Conservation (phyloP, 2,888 invertebrate genomes). For the Rapana venosa region DNA sequence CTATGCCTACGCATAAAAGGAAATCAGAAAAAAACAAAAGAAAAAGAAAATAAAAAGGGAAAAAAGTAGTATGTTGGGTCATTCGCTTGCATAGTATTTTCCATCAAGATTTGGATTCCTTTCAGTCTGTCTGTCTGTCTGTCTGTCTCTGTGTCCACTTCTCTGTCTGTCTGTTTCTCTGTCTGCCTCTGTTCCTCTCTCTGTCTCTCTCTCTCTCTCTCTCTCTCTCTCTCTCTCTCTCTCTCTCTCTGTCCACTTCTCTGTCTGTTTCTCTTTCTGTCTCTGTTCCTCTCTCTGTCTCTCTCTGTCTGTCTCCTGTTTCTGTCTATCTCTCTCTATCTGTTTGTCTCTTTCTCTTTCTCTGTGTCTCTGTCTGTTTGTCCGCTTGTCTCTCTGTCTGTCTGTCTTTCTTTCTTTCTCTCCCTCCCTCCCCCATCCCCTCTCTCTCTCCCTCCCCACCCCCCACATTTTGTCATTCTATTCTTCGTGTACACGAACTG, state of each 20-base stretch:
- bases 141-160: too few species aligned
- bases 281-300: background rate
- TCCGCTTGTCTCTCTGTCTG: background rate
- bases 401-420: background rate
- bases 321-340: background rate
- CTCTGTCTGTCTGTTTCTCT: constrained; percentile 14
- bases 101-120: background rate
- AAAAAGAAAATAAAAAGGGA: background rate
- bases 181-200: constrained; percentile 22
- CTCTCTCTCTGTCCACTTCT: too few species aligned
- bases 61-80: background rate
- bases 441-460: background rate
- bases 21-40: background rate
- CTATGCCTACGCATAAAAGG: background rate
- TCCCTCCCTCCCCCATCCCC: background rate
- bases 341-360: background rate
- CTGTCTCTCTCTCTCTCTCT: constrained; percentile 10
- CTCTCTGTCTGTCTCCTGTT: too few species aligned
- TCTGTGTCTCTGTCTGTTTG: background rate
- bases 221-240: background rate
- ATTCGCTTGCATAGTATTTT: background rate
- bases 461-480: background rate
- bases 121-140: background rate
- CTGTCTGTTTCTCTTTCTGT: constrained; percentile 4
- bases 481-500: too few species aligned